Percentiles rank a stretch among this genome's conserved stretches.
phyloP scores from a whole-genome alignment of 92 coral and sea anemone species.

The Porites cylindrica region DNA sequence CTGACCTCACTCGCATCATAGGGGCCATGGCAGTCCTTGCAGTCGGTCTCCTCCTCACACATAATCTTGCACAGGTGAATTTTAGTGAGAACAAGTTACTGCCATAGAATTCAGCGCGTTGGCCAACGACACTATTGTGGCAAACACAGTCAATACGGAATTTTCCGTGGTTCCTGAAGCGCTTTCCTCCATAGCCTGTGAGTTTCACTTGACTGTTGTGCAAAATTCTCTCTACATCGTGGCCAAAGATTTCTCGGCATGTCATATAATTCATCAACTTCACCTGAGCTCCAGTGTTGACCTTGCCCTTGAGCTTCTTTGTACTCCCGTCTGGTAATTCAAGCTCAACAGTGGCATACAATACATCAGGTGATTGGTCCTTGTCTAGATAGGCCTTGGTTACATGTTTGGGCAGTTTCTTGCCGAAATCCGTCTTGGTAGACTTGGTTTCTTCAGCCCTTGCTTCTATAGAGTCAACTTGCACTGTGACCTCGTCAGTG shows the following conservation, averaged over 20 bases:
- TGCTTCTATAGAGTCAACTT: constrained; percentile 68
- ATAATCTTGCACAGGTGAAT: constrained; percentile 69
- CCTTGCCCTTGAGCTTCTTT: constrained; percentile 79
- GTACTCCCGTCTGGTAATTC: constrained; percentile 74
- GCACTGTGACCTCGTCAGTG: constrained; percentile 77
- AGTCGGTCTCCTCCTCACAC: constrained; percentile 73
- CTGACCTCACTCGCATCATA: constrained; percentile 75
- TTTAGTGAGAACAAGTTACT: constrained; percentile 79
- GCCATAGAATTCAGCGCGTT: constrained; percentile 72
- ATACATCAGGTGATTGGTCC: constrained; percentile 75
- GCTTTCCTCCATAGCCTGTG: constrained; percentile 79
- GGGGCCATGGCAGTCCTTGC: constrained; percentile 75
- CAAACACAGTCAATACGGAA: constrained; percentile 69
- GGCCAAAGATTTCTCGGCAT: constrained; percentile 78
- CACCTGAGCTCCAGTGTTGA: constrained; percentile 75
- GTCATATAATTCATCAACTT: constrained; percentile 73
- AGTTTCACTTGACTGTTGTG: constrained; percentile 76
- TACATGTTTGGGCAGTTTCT: constrained; percentile 80
- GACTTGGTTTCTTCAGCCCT: constrained; percentile 65
- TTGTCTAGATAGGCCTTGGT: constrained; percentile 74
- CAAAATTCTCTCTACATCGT: constrained; percentile 70
- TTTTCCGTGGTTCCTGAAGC: constrained; percentile 71
- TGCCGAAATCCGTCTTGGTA: constrained; percentile 70
- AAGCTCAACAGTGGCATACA: constrained; percentile 75
- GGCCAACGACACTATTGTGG: constrained; percentile 74